Percentiles rank a stretch among this genome's conserved stretches.
These are phyloP conservation scores for Passer domesticus DNA, from an alignment of 2,113 vertebrate genomes.

Conservation along the genomic window DNA sequence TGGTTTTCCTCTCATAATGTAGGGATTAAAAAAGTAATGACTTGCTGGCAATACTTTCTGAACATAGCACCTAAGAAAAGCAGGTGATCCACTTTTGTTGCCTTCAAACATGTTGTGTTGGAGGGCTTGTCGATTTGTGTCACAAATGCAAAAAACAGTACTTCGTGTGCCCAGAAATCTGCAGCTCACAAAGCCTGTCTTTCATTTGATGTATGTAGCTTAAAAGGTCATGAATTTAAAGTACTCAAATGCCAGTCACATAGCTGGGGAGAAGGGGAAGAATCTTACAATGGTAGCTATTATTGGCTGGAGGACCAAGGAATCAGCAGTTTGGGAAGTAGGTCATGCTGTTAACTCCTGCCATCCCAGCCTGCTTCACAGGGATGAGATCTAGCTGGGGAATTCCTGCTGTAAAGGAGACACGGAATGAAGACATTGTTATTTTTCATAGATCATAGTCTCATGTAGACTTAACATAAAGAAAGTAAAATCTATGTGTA, in stretches of 20 bases:
- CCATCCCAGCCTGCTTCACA: background rate
- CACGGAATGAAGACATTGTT: background rate
- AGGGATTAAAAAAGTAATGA: background rate
- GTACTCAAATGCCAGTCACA: constrained; percentile 37
- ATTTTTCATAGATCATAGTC: background rate
- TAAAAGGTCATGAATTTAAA: constrained; percentile 60
- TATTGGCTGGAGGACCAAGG: constrained; percentile 31
- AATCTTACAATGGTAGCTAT: constrained; percentile 21
- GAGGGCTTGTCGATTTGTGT: background rate
- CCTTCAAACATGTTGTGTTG: background rate
- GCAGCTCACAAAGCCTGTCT: constrained; percentile 42
- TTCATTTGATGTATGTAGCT: constrained; percentile 38
- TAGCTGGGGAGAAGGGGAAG: background rate
- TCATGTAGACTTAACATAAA: background rate
- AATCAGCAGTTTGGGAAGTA: constrained; percentile 41
- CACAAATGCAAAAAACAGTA: background rate
- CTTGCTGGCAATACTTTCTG: background rate
- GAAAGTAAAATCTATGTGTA: background rate
- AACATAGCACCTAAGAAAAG: background rate
- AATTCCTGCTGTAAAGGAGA: background rate
- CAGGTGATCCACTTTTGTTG: background rate
- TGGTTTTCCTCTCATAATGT: background rate
- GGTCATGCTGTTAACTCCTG: constrained; percentile 50
- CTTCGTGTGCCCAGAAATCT: background rate
- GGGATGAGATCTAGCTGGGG: background rate